phyloP scores from a whole-genome alignment of 2,888 invertebrate species.

The Trachelus stipa region DNA sequence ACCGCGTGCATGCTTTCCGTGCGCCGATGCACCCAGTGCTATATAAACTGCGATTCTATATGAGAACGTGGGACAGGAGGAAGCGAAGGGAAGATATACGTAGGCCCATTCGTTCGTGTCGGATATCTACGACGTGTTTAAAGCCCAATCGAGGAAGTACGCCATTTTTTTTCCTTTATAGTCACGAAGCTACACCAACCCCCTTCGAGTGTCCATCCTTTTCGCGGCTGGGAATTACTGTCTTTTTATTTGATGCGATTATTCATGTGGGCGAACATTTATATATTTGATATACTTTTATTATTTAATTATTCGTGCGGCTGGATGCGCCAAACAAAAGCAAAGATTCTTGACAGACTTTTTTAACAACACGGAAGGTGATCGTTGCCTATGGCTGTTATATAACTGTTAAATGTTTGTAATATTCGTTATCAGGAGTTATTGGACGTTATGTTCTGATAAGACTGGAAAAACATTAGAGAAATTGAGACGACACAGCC shows the following conservation, averaged over 20 bases:
- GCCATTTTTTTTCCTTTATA: not conserved
- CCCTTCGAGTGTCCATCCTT: not conserved
- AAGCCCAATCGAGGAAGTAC: not conserved
- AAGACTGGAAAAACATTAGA: not conserved
- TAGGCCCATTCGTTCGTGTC: not conserved
- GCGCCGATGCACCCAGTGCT: not conserved
- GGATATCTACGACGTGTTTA: not conserved
- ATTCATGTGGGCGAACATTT: not conserved
- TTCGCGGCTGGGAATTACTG: not conserved
- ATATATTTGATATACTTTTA: not conserved
- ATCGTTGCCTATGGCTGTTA: no score
- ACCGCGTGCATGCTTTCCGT: not conserved
- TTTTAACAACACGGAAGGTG: no score
- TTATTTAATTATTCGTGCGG: not conserved
- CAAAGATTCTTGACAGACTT: no score
- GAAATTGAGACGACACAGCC: not conserved
- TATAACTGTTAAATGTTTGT: not conserved
- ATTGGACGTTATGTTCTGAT: not conserved
- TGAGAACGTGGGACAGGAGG: not conserved
- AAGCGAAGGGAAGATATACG: not conserved
- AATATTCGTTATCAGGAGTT: not conserved
- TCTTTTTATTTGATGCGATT: not conserved
- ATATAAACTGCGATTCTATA: not conserved
- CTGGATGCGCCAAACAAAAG: no score
- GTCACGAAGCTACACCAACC: not conserved